Percentiles rank a stretch among this genome's conserved stretches.
These are phyloP conservation scores for Drosophila quinaria DNA, from an alignment of 2,888 invertebrate species.

Conservation along the genomic window DNA sequence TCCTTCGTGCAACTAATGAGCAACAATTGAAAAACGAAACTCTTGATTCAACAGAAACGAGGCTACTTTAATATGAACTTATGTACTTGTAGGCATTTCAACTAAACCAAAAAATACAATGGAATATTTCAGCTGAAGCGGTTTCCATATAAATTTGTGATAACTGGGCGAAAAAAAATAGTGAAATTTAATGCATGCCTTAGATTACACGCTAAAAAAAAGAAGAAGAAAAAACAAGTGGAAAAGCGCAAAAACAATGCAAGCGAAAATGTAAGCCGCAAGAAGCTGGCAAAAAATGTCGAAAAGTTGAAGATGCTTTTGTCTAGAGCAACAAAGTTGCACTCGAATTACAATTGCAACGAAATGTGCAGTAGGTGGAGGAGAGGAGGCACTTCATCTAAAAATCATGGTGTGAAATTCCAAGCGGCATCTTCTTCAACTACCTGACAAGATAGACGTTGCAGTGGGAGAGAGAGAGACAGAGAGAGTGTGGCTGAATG, in stretches of 20 bases:
- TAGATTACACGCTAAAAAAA: constrained; percentile 62
- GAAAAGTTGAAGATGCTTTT: constrained; percentile 25
- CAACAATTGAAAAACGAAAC: constrained; percentile 47
- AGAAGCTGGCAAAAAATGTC: constrained; percentile 32
- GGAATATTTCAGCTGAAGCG: constrained; percentile 29
- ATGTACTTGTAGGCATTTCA: constrained; percentile 8
- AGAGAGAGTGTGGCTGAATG: constrained; percentile 3
- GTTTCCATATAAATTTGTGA: constrained; percentile 53
- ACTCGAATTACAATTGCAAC: constrained; percentile 51
- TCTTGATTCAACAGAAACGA: constrained; percentile 29
- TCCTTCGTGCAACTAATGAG: constrained; percentile 25
- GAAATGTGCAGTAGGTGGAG: constrained; percentile 32
- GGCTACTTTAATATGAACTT: neutral
- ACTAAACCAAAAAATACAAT: constrained; percentile 42
- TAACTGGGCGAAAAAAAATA: constrained; percentile 52
- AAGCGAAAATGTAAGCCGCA: constrained; percentile 31
- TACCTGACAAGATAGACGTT: constrained; percentile 20
- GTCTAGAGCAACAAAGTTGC: constrained; percentile 38
- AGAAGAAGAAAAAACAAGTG: neutral
- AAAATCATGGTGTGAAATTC: constrained; percentile 38
- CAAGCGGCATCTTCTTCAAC: constrained; percentile 21
- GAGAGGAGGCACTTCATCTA: neutral
- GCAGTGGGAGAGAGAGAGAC: neutral
- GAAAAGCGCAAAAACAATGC: constrained; percentile 34
- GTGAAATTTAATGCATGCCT: constrained; percentile 71